Conservation (phyloP, 2,888 invertebrate species). For the Anagyrus pseudococci region DNA sequence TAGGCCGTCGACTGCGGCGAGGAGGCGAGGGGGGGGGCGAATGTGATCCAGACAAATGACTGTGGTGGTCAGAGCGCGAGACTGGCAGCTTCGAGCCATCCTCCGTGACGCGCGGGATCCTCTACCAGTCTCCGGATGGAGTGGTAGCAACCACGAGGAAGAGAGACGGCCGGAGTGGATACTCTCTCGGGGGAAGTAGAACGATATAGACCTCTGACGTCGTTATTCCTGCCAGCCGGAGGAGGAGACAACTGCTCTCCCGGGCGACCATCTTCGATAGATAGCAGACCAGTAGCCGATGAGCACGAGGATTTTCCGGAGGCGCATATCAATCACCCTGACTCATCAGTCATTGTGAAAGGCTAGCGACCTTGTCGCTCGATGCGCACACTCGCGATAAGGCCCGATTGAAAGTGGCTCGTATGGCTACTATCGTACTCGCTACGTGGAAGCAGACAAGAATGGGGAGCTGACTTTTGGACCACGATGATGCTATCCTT, state of each 20-base stretch:
- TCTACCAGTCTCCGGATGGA: background rate
- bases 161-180: too few species aligned
- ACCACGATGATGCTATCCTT: too few species aligned
- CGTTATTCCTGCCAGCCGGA: conserved; percentile 42
- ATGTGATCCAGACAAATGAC: conserved; percentile 60
- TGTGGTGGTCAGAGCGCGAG: conserved; percentile 50
- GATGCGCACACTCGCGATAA: too few species aligned
- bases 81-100: conserved; percentile 56
- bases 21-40: conserved; percentile 29
- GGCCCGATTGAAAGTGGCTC: too few species aligned
- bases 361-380: too few species aligned
- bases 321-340: conserved; percentile 37
- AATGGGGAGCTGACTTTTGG: too few species aligned
- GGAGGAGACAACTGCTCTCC: conserved; percentile 10
- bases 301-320: conserved; percentile 41
- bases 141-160: background rate
- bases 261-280: background rate
- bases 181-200: too few species aligned
- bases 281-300: background rate
- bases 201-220: conserved; percentile 39
- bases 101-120: conserved; percentile 39
- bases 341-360: conserved; percentile 36
- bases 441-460: too few species aligned
- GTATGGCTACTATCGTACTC: too few species aligned
- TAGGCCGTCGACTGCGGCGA: background rate